These are phyloP conservation scores for Drosophila anomelani DNA, from an alignment of 2,888 invertebrate genomes.

Conservation along the genomic window DNA sequence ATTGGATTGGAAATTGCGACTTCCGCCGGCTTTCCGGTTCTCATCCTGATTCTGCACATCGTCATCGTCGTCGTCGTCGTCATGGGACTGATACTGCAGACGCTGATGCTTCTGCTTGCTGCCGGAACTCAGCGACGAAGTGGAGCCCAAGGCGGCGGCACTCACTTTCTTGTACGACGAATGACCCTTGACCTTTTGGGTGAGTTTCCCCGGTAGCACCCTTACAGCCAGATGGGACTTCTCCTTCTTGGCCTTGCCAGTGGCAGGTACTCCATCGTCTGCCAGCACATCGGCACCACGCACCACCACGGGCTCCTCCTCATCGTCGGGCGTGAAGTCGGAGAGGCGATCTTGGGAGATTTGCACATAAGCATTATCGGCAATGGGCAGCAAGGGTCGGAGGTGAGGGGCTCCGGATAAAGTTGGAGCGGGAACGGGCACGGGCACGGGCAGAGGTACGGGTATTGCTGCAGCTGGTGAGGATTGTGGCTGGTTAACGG, in stretches of 20 bases:
- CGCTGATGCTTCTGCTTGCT: constrained; percentile 81
- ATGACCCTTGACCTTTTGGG: constrained; percentile 84
- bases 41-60: constrained; percentile 61
- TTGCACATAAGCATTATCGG: constrained; percentile 84
- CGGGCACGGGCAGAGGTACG: constrained; percentile 6
- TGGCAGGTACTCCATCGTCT: constrained; percentile 39
- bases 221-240: constrained; percentile 83
- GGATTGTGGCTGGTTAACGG: constrained; percentile 28
- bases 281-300: constrained; percentile 68
- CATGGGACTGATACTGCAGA: constrained; percentile 77
- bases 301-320: constrained; percentile 83
- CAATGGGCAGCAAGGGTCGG: constrained; percentile 81
- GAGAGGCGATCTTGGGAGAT: constrained; percentile 82
- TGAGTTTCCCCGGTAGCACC: constrained; percentile 83
- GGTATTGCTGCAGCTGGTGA: constrained; percentile 23
- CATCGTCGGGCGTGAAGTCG: constrained; percentile 84
- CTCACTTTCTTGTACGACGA: constrained; percentile 83
- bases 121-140: constrained; percentile 71
- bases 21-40: constrained; percentile 42
- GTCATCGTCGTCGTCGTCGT: constrained; percentile 80
- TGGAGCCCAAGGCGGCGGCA: constrained; percentile 72
- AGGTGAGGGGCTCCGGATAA: constrained; percentile 43
- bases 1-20: constrained; percentile 83
- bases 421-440: constrained; percentile 26
- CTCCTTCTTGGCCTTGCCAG: constrained; percentile 82